phyloP scores from a whole-genome alignment of 1,140 invertebrate genomes.

The Procambarus clarkii region DNA sequence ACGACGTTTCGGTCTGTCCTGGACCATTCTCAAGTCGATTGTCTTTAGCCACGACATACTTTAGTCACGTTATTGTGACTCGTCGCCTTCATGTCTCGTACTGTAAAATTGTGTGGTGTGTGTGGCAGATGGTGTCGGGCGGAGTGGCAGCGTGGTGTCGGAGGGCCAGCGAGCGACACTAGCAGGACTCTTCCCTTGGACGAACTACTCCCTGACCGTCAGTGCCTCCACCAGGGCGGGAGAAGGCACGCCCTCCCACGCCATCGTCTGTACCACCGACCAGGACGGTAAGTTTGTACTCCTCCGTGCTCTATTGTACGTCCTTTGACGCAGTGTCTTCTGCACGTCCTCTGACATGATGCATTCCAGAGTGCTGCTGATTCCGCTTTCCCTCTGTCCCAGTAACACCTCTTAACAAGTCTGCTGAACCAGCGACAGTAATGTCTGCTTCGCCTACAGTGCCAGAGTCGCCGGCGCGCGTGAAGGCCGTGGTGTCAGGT shows the following conservation, averaged over 20 bases:
- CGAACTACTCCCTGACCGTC: conserved; percentile 78
- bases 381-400: too few species aligned
- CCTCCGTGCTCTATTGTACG: not conserved
- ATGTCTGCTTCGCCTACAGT: conserved; percentile 74
- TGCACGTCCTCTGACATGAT: too few species aligned
- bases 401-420: too few species aligned
- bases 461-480: conserved; percentile 76
- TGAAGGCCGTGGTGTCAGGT: conserved; percentile 76
- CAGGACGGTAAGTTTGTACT: conserved; percentile 76
- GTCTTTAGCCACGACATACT: too few species aligned
- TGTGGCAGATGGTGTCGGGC: not conserved
- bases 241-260: conserved; percentile 77
- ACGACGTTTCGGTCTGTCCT: too few species aligned
- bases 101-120: not conserved
- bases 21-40: too few species aligned
- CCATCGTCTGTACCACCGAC: conserved; percentile 77
- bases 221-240: conserved; percentile 79
- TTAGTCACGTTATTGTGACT: too few species aligned
- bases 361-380: too few species aligned
- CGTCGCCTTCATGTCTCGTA: not conserved
- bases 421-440: conserved; percentile 72
- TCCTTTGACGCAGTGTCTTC: not conserved
- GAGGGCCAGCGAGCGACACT: conserved; percentile 73
- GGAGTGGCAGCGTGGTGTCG: conserved; percentile 40
- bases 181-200: conserved; percentile 77